These are phyloP conservation scores for Suncus etruscus DNA, from an alignment of 2,113 vertebrate genomes.

Conservation along the genomic window DNA sequence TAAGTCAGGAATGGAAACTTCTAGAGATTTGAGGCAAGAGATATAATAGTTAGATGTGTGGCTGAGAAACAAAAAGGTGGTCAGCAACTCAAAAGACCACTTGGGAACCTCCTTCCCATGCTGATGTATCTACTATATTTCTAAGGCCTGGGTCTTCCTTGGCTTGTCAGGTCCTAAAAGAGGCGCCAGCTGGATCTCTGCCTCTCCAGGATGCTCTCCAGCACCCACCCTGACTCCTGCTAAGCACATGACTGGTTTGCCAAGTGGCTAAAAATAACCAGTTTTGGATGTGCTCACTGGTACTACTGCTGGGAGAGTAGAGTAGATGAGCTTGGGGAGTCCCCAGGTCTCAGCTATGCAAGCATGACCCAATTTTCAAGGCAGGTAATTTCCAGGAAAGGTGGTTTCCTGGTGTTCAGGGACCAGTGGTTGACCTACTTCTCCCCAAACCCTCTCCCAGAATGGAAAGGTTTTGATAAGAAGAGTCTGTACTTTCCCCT, in stretches of 20 bases:
- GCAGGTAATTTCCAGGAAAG: slow-evolving; percentile 72
- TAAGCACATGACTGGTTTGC: neutral
- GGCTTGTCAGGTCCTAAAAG: neutral
- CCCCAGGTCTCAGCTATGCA: slow-evolving; percentile 24
- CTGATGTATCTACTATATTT: neutral
- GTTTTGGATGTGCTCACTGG: neutral
- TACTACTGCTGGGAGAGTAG: neutral
- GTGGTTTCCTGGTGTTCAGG: slow-evolving; percentile 51
- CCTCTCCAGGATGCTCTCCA: neutral
- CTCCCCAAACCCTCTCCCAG: neutral
- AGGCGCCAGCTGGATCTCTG: neutral
- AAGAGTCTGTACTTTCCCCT: neutral
- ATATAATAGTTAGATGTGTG: no score
- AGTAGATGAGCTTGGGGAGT: slow-evolving; percentile 46
- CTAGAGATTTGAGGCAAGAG: neutral
- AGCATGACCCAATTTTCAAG: slow-evolving; percentile 67
- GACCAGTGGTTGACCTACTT: slow-evolving; percentile 58
- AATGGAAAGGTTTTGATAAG: neutral
- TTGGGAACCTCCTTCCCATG: neutral
- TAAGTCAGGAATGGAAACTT: neutral
- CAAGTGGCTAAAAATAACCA: slow-evolving; percentile 33
- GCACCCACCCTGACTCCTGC: neutral
- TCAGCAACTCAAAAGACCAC: neutral
- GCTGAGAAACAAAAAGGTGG: neutral
- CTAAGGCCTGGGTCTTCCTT: neutral